Conservation (phyloP, 2,797 vertebrate species). For the Todus mexicanus region DNA sequence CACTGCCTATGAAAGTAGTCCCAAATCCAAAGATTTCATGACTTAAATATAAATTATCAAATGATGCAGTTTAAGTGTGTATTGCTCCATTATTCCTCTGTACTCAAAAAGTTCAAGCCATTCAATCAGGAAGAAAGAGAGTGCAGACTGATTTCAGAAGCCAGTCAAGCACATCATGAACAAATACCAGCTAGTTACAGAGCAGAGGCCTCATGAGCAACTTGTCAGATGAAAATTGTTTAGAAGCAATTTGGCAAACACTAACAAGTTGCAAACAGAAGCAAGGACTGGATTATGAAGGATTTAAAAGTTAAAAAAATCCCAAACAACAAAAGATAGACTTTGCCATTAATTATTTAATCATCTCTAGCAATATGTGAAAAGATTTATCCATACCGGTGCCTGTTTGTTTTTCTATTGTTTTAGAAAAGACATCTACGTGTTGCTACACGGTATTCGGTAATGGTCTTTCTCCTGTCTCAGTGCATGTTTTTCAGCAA, state of each 20-base stretch:
- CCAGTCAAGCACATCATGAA: conserved; percentile 36
- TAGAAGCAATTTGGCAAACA: conserved; percentile 31
- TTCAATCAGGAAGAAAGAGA: conserved; percentile 3
- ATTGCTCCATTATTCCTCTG: background rate
- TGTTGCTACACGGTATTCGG: background rate
- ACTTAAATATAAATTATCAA: conserved; percentile 9
- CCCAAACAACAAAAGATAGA: background rate
- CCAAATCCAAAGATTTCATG: background rate
- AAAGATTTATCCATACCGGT: conserved; percentile 18
- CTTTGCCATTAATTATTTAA: conserved; percentile 23
- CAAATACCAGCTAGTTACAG: conserved; percentile 34
- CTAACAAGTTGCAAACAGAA: background rate
- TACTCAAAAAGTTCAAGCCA: conserved; percentile 14
- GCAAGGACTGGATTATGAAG: background rate
- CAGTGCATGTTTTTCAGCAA: background rate
- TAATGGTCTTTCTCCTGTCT: background rate
- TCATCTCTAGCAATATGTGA: background rate
- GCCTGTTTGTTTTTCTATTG: conserved; percentile 24
- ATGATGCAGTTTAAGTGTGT: background rate
- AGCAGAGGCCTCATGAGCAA: conserved; percentile 12
- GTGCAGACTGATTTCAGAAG: background rate
- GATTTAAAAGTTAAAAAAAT: conserved; percentile 7
- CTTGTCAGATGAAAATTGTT: background rate
- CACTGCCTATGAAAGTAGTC: background rate
- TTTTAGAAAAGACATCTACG: background rate